A percentile compares a stretch with the other conserved stretches of the same genome.
Conservation (phyloP, 37 sponge, comb jelly and placozoan genomes). For the Corticium candelabrum region DNA sequence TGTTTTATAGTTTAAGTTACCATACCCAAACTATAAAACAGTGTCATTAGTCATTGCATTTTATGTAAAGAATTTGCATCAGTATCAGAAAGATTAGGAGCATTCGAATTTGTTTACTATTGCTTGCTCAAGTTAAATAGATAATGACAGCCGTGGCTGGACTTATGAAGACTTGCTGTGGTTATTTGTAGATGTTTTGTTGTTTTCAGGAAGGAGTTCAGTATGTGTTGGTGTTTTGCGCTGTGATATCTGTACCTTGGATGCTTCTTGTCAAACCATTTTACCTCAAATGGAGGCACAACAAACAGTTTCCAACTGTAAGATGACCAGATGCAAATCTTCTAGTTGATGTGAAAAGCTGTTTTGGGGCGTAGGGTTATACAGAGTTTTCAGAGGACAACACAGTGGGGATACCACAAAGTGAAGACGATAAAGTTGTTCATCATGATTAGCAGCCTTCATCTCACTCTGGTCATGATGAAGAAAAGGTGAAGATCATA, state of each 20-base stretch:
- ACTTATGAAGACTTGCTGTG: too few species aligned
- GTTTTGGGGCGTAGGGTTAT: too few species aligned
- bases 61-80: too few species aligned
- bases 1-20: too few species aligned
- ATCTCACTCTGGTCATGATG: too few species aligned
- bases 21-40: too few species aligned
- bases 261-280: slow-evolving; percentile 81
- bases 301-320: slow-evolving; percentile 10
- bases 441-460: slow-evolving; percentile 29
- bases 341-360: too few species aligned
- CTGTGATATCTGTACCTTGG: slow-evolving; percentile 82
- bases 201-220: slow-evolving; percentile 36
- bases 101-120: neutral
- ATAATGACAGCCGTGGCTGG: too few species aligned
- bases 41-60: too few species aligned
- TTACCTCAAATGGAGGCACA: slow-evolving; percentile 51
- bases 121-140: neutral
- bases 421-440: slow-evolving; percentile 1
- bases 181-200: neutral
- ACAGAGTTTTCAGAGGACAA: too few species aligned
- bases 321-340: too few species aligned
- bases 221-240: slow-evolving; percentile 63
- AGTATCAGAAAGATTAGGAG: neutral
- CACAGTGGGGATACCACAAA: neutral
- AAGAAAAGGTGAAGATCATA: too few species aligned